Percentiles rank a stretch among this genome's conserved stretches.
These are phyloP conservation scores for Sinodicranocentrus sp. DNA, from an alignment of 2,888 invertebrate genomes.

Conservation along the genomic window DNA sequence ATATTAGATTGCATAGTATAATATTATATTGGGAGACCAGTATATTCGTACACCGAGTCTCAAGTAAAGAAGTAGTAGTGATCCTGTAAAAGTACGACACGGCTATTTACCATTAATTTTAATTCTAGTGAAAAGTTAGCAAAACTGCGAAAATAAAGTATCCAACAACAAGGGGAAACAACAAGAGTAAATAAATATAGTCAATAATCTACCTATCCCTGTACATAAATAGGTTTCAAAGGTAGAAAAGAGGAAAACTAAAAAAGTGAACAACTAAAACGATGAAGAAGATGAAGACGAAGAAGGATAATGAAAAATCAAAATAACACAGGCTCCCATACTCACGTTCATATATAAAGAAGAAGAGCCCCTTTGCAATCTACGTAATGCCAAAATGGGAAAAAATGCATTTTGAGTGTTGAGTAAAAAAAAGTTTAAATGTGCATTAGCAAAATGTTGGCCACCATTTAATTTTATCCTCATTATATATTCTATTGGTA, in stretches of 20 bases:
- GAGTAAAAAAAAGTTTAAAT: no score
- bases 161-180: neutral
- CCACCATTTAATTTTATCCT: no score
- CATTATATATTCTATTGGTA: no score
- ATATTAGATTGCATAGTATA: neutral
- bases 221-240: no score
- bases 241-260: no score
- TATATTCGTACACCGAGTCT: neutral
- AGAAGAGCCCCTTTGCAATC: neutral
- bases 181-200: neutral
- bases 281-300: constrained; percentile 14
- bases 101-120: constrained; percentile 65
- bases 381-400: neutral
- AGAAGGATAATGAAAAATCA: neutral
- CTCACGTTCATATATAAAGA: neutral
- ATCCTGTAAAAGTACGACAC: constrained; percentile 57
- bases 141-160: constrained; percentile 14
- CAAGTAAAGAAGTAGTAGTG: constrained; percentile 31
- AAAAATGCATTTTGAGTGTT: no score
- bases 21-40: neutral
- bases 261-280: no score
- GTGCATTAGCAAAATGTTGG: no score
- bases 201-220: no score
- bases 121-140: constrained; percentile 60
- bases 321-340: neutral